These are phyloP conservation scores for Podarcis cretensis DNA, from an alignment of 2,113 vertebrate genomes.

Conservation along the genomic window DNA sequence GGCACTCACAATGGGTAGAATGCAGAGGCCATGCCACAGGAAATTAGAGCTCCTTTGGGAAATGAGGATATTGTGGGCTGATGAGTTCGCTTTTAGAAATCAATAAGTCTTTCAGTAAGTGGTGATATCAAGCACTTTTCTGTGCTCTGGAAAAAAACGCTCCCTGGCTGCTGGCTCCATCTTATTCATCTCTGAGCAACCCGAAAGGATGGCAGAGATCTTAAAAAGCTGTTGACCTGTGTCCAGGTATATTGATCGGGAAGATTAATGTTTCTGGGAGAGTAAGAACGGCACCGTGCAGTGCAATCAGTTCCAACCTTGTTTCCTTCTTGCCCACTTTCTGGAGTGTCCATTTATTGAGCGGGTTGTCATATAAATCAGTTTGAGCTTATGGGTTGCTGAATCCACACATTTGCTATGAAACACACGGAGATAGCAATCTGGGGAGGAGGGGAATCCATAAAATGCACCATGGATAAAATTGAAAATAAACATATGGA, in stretches of 20 bases:
- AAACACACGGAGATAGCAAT: conserved; percentile 26
- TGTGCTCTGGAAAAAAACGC: neutral
- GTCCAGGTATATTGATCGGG: conserved; percentile 25
- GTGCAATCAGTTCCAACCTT: conserved; percentile 48
- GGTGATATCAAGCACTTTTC: conserved; percentile 33
- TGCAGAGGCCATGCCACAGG: conserved; percentile 61
- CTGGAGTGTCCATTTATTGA: conserved; percentile 35
- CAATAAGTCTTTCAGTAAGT: conserved; percentile 61
- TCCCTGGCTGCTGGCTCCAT: conserved; percentile 12
- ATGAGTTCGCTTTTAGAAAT: conserved; percentile 55
- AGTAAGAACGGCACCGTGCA: conserved; percentile 34
- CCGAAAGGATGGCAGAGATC: neutral
- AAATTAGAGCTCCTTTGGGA: conserved; percentile 66
- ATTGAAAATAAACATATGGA: conserved; percentile 28
- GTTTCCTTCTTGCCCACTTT: conserved; percentile 36
- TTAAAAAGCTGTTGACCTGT: conserved; percentile 51
- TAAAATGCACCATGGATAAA: neutral
- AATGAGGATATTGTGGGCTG: conserved; percentile 43
- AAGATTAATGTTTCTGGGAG: conserved; percentile 32
- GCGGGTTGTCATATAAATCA: conserved; percentile 54
- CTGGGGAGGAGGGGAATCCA: neutral
- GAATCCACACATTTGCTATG: conserved; percentile 39
- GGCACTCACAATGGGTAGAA: conserved; percentile 50
- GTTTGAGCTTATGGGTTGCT: conserved; percentile 35
- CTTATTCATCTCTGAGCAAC: conserved; percentile 32